phyloP scores from a whole-genome alignment of 1,140 invertebrate genomes.

The Magallana angulata region DNA sequence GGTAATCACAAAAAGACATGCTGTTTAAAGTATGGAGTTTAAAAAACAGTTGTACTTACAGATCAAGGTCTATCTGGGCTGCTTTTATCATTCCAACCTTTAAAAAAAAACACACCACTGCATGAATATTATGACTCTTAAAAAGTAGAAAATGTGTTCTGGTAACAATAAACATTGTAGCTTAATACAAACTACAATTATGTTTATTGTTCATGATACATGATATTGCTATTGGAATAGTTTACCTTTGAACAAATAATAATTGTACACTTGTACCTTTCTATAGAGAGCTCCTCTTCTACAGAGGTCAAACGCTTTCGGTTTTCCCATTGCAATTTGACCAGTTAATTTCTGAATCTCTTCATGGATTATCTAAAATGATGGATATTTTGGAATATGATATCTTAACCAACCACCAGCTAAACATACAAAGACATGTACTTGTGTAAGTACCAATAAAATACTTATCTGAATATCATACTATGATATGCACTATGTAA shows the following conservation, averaged over 20 bases:
- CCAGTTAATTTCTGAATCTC: constrained; percentile 74
- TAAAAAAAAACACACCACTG: constrained; percentile 13
- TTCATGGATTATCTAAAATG: constrained; percentile 69
- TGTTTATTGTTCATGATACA: no score
- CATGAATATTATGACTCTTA: no score
- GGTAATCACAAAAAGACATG: neutral
- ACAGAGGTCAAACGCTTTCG: constrained; percentile 76
- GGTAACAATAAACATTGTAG: no score
- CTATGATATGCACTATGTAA: no score
- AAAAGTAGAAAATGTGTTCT: no score
- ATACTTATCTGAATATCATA: no score
- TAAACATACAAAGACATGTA: no score
- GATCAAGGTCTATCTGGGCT: constrained; percentile 72
- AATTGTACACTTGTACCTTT: constrained; percentile 67
- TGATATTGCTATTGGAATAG: neutral
- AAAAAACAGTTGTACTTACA: constrained; percentile 18
- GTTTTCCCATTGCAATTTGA: constrained; percentile 65
- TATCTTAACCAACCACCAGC: no score
- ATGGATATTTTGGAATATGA: neutral
- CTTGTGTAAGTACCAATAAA: no score
- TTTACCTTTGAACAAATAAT: neutral
- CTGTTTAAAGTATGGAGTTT: neutral
- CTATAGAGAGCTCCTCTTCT: constrained; percentile 76
- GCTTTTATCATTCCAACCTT: constrained; percentile 73
- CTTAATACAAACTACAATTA: no score